Base-by-base conservation (phyloP, 2,888 invertebrate genomes). In the Lordiphosa andalusiaca region DNA sequence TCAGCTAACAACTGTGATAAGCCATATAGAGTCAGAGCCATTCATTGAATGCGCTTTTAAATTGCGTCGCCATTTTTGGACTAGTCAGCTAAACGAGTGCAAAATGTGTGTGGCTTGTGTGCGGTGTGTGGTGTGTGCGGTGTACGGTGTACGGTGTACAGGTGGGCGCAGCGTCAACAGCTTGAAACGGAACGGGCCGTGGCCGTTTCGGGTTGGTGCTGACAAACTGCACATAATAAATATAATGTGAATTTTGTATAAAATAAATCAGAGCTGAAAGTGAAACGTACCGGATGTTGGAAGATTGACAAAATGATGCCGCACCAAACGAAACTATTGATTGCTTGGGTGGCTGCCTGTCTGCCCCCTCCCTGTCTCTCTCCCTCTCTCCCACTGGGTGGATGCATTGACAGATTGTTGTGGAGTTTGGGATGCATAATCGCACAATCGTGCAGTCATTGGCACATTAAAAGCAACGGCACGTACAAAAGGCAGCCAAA, bases 151-250 rank as follows among this genome's bases (percentile, higher is more conserved):
- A 59, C 37, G 38, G 30, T 62, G 36, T 44, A 74, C 77, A 82
- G 77, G 77, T 77, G 77, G 77, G 77, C 83, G 72, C 83, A 71
- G 82, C 53, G 50, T 25, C 46, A 41, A 58, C 58, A 44, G 53
- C 52, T 55, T 47, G 55, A 51, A 65, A 69, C 54, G 37, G 35
- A 9, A 5, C 38, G 37, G 68, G 35, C 48, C 3, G 21, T 23
- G 16, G 37, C 37, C 16, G 39, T 23, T 40, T 41, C 48, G 35
- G 19, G 21, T 46, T 55, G 61, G 64, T 60, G 73, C 74, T 74
- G 78, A 82, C 82, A 76, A 82, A 76, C 82, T 82, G 82, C 82
- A 76, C 72, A 82, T 82, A 74, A 78, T 76, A 82, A 82, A 76
- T 74, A 63, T 75, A 73, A 63, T 69, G 46, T 76, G 67, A 60